phyloP scores from a whole-genome alignment of 2,797 vertebrate species.

The Aselliscus stoliczkanus region DNA sequence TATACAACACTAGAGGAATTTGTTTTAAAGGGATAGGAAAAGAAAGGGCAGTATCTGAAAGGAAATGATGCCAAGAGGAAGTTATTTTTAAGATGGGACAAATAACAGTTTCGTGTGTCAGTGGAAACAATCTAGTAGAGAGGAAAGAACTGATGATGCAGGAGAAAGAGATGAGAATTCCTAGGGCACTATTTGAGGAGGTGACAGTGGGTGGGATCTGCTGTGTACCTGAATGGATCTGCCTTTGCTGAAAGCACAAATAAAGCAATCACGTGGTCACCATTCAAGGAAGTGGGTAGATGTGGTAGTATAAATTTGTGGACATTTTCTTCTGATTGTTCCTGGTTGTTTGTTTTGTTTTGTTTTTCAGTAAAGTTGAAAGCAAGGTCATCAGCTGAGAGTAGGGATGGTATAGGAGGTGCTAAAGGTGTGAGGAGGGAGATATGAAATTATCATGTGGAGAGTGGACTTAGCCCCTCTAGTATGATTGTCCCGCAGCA shows the following conservation, averaged over 20 bases:
- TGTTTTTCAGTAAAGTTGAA: neutral
- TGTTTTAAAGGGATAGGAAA: neutral
- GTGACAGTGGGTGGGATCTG: neutral
- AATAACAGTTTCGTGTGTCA: neutral
- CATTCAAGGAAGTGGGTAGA: fast-evolving
- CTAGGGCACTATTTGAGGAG: neutral
- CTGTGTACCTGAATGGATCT: neutral
- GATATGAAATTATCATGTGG: neutral
- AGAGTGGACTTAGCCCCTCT: neutral
- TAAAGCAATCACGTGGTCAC: neutral
- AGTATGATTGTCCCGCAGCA: neutral
- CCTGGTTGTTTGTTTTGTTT: neutral
- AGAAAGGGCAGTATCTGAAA: no score
- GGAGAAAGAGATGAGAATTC: neutral
- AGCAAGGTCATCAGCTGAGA: neutral
- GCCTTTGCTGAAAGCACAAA: neutral
- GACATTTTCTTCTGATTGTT: neutral
- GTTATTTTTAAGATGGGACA: neutral
- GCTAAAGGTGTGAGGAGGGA: neutral
- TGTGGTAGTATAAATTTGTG: neutral
- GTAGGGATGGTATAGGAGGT: neutral
- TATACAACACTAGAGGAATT: neutral
- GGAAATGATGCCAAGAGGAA: neutral
- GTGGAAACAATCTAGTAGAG: neutral
- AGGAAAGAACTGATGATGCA: neutral